Percentiles rank a stretch among this genome's conserved stretches.
phyloP scores from a whole-genome alignment of 2,113 vertebrate species.

The Sminthopsis crassicaudata region DNA sequence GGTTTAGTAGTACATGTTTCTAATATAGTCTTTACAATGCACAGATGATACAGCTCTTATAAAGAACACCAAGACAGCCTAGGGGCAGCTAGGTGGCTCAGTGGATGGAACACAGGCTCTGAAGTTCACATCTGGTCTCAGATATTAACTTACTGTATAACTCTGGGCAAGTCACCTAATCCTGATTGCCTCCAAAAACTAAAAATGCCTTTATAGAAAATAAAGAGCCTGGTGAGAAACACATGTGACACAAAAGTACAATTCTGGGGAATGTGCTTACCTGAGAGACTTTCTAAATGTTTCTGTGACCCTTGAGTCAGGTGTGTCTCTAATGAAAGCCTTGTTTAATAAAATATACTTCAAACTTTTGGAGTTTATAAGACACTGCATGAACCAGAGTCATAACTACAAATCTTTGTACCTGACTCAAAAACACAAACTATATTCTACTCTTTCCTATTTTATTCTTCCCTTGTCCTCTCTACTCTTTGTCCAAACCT shows the following conservation, averaged over 20 bases:
- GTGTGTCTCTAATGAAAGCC: no score
- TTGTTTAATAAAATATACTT: not conserved
- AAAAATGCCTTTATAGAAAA: not conserved
- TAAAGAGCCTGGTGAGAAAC: not conserved
- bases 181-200: not conserved
- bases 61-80: not conserved
- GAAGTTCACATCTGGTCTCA: no score
- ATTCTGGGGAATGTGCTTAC: not conserved
- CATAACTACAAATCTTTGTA: not conserved
- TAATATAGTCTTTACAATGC: not conserved
- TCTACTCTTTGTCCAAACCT: not conserved
- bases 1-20: no score
- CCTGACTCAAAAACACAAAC: not conserved
- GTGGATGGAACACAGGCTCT: no score
- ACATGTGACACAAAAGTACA: not conserved
- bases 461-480: not conserved
- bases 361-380: not conserved
- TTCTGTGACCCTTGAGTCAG: not conserved
- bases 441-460: not conserved
- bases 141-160: no score
- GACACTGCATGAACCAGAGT: not conserved
- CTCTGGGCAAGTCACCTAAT: not conserved
- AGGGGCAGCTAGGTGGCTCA: no score
- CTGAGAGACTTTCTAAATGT: not conserved
- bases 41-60: not conserved